These are phyloP conservation scores for Agriopis marginaria DNA, from an alignment of 2,888 invertebrate species.

Conservation along the genomic window DNA sequence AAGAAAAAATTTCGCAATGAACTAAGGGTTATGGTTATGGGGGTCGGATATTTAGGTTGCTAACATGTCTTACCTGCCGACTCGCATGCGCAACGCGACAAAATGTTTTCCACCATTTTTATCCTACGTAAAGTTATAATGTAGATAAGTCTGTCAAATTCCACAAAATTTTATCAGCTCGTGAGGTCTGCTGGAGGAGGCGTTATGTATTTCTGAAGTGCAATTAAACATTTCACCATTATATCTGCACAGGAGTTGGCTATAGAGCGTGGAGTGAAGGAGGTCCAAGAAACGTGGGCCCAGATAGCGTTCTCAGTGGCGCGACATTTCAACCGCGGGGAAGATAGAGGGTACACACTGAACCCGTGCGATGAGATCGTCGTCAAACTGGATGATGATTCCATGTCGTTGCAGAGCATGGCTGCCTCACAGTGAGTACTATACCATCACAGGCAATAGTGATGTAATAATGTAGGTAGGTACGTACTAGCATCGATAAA, in stretches of 20 bases:
- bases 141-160: too few species aligned
- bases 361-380: slow-evolving; percentile 94
- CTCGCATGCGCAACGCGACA: too few species aligned
- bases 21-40: too few species aligned
- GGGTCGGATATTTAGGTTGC: too few species aligned
- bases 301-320: slow-evolving; percentile 87
- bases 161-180: too few species aligned
- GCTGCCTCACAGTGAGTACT: slow-evolving; percentile 90
- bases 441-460: not conserved
- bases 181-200: too few species aligned
- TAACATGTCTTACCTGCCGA: too few species aligned
- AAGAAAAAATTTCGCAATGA: too few species aligned
- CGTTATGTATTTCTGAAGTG: not conserved
- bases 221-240: not conserved
- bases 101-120: too few species aligned
- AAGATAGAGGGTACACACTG: slow-evolving; percentile 93
- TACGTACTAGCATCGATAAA: too few species aligned
- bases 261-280: slow-evolving; percentile 95
- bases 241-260: slow-evolving; percentile 88
- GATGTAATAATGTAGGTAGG: not conserved
- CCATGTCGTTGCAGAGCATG: slow-evolving; percentile 97
- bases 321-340: slow-evolving; percentile 90
- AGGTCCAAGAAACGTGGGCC: slow-evolving; percentile 92
- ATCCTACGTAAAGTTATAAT: too few species aligned
- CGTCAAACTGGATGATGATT: slow-evolving; percentile 94